Conservation (phyloP, 2,888 invertebrate genomes). For the Cosmopolites sordidus region DNA sequence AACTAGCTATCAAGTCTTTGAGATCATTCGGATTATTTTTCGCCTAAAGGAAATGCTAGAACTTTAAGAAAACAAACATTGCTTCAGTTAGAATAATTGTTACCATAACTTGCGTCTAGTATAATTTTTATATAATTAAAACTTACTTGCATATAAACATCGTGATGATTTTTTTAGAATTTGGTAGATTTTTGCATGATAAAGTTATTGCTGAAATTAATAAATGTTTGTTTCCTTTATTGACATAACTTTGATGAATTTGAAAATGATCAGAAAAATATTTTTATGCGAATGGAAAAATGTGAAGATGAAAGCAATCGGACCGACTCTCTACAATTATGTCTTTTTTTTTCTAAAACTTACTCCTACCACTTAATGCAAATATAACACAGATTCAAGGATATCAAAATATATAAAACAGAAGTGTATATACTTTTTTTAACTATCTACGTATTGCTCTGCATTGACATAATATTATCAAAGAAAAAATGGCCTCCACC, state of each 20-base stretch:
- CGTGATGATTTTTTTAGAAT: too few relatives aligned
- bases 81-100: too few relatives aligned
- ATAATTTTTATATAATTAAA: too few relatives aligned
- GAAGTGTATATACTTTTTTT: conserved; percentile 39
- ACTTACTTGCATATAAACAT: too few relatives aligned
- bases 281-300: conserved; percentile 9
- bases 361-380: conserved; percentile 45
- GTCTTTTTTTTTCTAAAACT: conserved; percentile 36
- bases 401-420: conserved; percentile 49
- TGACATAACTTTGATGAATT: too few relatives aligned
- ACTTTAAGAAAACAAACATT: not conserved
- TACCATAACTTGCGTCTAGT: too few relatives aligned
- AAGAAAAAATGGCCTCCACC: conserved; percentile 14
- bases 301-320: conserved; percentile 22
- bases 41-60: conserved; percentile 1
- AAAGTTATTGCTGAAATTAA: too few relatives aligned
- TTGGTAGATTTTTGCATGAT: too few relatives aligned
- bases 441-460: conserved; percentile 51
- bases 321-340: conserved; percentile 33
- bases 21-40: conserved; percentile 16
- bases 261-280: too few relatives aligned
- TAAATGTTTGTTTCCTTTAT: too few relatives aligned
- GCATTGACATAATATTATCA: conserved; percentile 48
- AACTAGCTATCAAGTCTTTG: conserved; percentile 20
- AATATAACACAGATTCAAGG: conserved; percentile 47